Evolutionary conservation across 2,888 invertebrate species (phyloP), one percentile per base, ranked within the genome.

Genomic region (Erebia aethiops): DNA sequence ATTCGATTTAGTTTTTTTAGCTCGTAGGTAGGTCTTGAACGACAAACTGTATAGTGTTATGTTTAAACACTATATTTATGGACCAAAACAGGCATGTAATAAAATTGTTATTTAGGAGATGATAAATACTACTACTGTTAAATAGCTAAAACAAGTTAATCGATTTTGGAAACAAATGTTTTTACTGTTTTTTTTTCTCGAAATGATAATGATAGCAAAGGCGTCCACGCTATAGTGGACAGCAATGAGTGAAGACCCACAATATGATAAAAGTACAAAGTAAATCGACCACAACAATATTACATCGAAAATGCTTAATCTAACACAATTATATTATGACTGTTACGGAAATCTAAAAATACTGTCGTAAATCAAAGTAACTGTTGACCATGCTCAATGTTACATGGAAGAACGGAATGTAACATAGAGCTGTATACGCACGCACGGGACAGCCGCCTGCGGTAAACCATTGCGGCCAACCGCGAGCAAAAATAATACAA

Each of bases 201-300:
- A 52, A 63, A 63, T 63, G 63, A 43, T 26, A 63, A 51, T 63
- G 51, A 51, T 51, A 51, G n/a, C n/a, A 63, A 51, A 63, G 26
- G 35, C 51, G 26, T 64, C 64, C 51, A 66, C 43, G 26, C 57
- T 41, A 43, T 57, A 11, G 49, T 18, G 51, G 67, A 51, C 51
- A 65, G 69, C 69, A 87, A 92, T 92, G 92, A 92, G 91, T 91
- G 92, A 92, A 92, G 91, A 91, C 89, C 86, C 87, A 87, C 85
- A n/a, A n/a, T n/a, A 82, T 78, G 75, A 76, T 76, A 68, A 74
- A 80, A 75, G 76, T 79, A 71, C 57, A 63, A 70, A 58, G 60
- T 80, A 75, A 77, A 80, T 82, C 79, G 81, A 85, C 83, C 82
- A 86, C 80, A 82, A 79, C 71, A 72, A 76, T 75, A 79, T 77